Conservation (phyloP, 2,113 vertebrate genomes). For the Rhinogobius similis region DNA sequence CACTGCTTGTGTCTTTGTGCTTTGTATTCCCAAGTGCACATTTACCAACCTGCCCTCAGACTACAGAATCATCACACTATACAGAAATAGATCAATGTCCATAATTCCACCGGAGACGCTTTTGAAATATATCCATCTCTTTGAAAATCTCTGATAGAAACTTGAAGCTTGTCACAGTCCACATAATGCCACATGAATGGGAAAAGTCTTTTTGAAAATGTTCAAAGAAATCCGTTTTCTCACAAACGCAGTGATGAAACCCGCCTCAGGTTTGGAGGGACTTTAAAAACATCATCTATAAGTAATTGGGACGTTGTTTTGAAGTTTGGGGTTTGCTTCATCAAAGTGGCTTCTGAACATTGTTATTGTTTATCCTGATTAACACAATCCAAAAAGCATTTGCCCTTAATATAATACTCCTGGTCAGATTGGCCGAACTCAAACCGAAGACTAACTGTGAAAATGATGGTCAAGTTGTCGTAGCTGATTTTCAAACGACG, state of each 20-base stretch:
- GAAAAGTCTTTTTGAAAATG: background rate
- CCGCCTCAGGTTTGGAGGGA: slow-evolving; percentile 8
- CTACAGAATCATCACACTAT: slow-evolving; percentile 8
- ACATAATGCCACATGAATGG: slow-evolving; percentile 10
- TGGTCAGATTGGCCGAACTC: background rate
- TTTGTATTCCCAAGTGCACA: slow-evolving; percentile 23
- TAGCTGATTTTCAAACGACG: too few species aligned
- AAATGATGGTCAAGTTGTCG: too few species aligned
- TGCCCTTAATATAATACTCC: background rate
- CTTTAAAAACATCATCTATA: slow-evolving; percentile 6
- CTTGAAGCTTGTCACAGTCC: background rate
- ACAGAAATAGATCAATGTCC: slow-evolving; percentile 14
- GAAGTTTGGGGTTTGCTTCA: background rate
- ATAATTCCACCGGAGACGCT: slow-evolving; percentile 18
- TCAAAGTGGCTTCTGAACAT: background rate
- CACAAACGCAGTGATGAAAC: slow-evolving; percentile 19
- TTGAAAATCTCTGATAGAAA: slow-evolving; percentile 5
- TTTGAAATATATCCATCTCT: slow-evolving; percentile 9
- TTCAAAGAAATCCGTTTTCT: slow-evolving; percentile 7
- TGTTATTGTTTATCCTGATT: background rate
- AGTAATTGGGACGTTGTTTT: background rate
- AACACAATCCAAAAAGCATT: background rate
- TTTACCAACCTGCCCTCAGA: slow-evolving; percentile 19
- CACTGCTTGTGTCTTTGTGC: slow-evolving; percentile 8
- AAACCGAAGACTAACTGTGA: too few species aligned